Percentiles rank a stretch among this genome's conserved stretches.
Evolutionary conservation across 2,888 invertebrate genomes (phyloP).

Genomic region (Cephonodes hylas): DNA sequence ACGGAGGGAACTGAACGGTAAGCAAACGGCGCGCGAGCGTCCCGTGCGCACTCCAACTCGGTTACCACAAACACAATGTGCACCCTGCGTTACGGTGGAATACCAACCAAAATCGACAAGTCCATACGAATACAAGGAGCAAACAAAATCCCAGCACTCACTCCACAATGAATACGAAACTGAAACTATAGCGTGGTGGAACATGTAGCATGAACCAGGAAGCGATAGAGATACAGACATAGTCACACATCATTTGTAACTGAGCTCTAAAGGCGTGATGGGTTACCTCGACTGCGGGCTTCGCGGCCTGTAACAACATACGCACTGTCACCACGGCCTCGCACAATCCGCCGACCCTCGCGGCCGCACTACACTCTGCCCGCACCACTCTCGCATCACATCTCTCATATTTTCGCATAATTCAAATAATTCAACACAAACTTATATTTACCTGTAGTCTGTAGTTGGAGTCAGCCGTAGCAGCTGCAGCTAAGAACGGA

Average conservation of each 20-base stretch:
- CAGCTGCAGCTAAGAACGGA: slow-evolving; percentile 95
- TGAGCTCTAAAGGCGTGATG: slow-evolving; percentile 55
- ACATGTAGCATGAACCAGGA: slow-evolving; percentile 75
- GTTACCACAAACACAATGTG: slow-evolving; percentile 75
- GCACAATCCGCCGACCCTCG: too few relatives aligned
- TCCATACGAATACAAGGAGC: slow-evolving; percentile 71
- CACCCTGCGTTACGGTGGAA: slow-evolving; percentile 69
- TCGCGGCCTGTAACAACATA: slow-evolving; percentile 86
- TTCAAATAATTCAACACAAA: background rate
- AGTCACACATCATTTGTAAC: slow-evolving; percentile 56
- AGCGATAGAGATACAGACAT: slow-evolving; percentile 73
- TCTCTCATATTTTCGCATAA: background rate
- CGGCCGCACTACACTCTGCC: too few relatives aligned
- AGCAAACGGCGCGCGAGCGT: slow-evolving; percentile 55
- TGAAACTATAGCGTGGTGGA: slow-evolving; percentile 61
- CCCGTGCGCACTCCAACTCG: slow-evolving; percentile 48
- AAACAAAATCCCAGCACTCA: slow-evolving; percentile 79
- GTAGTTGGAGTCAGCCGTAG: slow-evolving; percentile 92
- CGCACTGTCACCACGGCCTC: slow-evolving; percentile 55
- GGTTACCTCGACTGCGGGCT: slow-evolving; percentile 86
- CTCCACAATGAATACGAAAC: slow-evolving; percentile 68
- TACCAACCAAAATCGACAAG: slow-evolving; percentile 57
- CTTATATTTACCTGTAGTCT: slow-evolving; percentile 88
- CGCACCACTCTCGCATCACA: background rate
- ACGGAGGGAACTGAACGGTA: slow-evolving; percentile 63